phyloP scores from a whole-genome alignment of 2,888 invertebrate species.

The Drosophila diplacantha region DNA sequence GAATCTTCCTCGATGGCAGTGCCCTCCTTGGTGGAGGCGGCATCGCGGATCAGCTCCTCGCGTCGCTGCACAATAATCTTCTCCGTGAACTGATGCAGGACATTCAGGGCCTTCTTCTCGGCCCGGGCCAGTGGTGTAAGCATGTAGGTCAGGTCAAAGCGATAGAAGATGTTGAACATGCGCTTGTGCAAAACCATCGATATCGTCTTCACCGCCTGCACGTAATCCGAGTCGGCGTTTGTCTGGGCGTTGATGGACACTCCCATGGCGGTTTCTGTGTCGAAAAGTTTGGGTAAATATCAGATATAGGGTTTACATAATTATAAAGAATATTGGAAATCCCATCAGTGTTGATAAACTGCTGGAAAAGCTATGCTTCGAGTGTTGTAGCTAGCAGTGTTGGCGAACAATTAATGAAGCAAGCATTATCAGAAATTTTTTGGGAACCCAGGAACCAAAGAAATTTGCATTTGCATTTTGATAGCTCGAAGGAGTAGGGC shows the following conservation, averaged over 20 bases:
- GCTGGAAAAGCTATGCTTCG: neutral
- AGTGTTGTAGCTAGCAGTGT: neutral
- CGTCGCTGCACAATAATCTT: conserved; percentile 79
- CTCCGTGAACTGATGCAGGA: conserved; percentile 80
- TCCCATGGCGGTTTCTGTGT: conserved; percentile 91
- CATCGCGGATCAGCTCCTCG: conserved; percentile 70
- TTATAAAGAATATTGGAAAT: neutral
- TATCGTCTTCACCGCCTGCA: conserved; percentile 83
- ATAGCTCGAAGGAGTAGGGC: neutral
- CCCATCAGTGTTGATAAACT: neutral
- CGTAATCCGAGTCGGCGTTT: conserved; percentile 84
- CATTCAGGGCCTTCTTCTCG: conserved; percentile 78
- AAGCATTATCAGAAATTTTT: neutral
- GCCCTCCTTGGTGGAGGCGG: neutral
- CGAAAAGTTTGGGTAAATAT: neutral
- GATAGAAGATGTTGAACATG: conserved; percentile 76
- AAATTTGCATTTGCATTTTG: neutral
- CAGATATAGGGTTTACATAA: neutral
- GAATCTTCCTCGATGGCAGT: conserved; percentile 71
- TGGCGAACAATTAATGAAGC: neutral
- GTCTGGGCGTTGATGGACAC: conserved; percentile 85
- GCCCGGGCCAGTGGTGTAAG: conserved; percentile 80
- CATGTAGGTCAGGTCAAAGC: conserved; percentile 76
- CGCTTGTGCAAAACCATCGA: conserved; percentile 76
- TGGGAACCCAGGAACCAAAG: no score